Evolutionary conservation across 1,140 invertebrate genomes (phyloP), one percentile per base, ranked within the genome.

Genomic region (Tetramorium parvispinum): DNA sequence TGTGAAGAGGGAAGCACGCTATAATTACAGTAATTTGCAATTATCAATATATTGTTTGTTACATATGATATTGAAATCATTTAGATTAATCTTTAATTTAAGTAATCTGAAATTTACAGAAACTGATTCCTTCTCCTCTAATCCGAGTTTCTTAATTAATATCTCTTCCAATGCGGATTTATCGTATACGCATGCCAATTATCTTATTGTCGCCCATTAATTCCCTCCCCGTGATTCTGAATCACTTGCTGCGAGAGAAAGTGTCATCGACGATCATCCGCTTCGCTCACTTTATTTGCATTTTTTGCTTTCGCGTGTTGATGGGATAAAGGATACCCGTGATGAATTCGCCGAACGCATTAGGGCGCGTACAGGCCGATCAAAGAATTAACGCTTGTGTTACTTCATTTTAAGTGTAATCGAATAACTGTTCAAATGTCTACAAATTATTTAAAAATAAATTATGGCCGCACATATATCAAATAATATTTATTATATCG

Each of bases 261-360:
- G 37, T 81, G 46, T 70, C 32, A 66, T 55, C 63, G 63, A 16
- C 63, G 63, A 57, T 81, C 32, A 70, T 70, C 51, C 5, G 37
- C 21, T 37, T 70, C 24, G 18, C 24, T 18, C 18, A 51, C n/a
- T 53, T 13, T 16, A 40, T 11, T 46, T 75, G 66, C 11, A 27
- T 70, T 55, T 65, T 40, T 76, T 63, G 63, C 46, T 86, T 51
- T 63, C 70, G 24, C 49, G 21, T 10, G 71, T 81, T 83, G 86
- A 88, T 88, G 53, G 46, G 76, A 87, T 85, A 68, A 87, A 71
- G 61, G 37, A 85, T 65, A 37, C 43, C 27, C 40, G n/a, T 66
- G 43, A 78, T 68, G 55, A 88, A 88, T 63, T 82, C 85, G 68
- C 66, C 75, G 66, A 75, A 88, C 11, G 3, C 46, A n/a, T 70